phyloP scores from a whole-genome alignment of 2,888 invertebrate species.

The Pristionchus fissidentatus region DNA sequence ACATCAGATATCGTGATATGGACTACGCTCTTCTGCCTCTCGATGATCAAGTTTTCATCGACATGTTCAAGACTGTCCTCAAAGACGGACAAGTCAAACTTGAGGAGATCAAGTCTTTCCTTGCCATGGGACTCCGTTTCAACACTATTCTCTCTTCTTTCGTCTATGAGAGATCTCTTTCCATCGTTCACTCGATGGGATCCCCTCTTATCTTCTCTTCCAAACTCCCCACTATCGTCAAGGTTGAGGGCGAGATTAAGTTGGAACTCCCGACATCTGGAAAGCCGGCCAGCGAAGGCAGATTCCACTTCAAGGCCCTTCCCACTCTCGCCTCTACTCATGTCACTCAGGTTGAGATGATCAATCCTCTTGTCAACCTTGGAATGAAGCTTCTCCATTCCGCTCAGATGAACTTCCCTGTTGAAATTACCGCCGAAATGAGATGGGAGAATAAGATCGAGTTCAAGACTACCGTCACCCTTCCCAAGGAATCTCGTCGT shows the following conservation, averaged over 20 bases:
- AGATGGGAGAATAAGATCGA: constrained; percentile 51
- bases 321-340: constrained; percentile 52
- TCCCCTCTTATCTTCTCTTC: constrained; percentile 60
- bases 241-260: constrained; percentile 20
- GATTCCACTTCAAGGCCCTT: constrained; percentile 46
- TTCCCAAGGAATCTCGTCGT: constrained; percentile 54
- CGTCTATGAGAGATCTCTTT: constrained; percentile 53
- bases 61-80: constrained; percentile 26
- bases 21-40: constrained; percentile 65
- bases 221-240: constrained; percentile 57
- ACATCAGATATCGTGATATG: constrained; percentile 65
- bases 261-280: constrained; percentile 50
- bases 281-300: constrained; percentile 47
- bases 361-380: constrained; percentile 60
- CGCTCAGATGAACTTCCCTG: constrained; percentile 60
- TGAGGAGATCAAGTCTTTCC: constrained; percentile 44
- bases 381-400: constrained; percentile 65
- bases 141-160: constrained; percentile 49
- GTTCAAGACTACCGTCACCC: constrained; percentile 53
- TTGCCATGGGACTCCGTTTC: constrained; percentile 47
- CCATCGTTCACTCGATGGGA: constrained; percentile 65
- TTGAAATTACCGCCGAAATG: constrained; percentile 56
- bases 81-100: constrained; percentile 24
- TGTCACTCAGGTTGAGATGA: constrained; percentile 57
- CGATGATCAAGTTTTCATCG: constrained; percentile 51